A percentile compares a stretch with the other conserved stretches of the same genome.
phyloP scores from a whole-genome alignment of 2,797 vertebrate species.

The Cottoperca gobio region DNA sequence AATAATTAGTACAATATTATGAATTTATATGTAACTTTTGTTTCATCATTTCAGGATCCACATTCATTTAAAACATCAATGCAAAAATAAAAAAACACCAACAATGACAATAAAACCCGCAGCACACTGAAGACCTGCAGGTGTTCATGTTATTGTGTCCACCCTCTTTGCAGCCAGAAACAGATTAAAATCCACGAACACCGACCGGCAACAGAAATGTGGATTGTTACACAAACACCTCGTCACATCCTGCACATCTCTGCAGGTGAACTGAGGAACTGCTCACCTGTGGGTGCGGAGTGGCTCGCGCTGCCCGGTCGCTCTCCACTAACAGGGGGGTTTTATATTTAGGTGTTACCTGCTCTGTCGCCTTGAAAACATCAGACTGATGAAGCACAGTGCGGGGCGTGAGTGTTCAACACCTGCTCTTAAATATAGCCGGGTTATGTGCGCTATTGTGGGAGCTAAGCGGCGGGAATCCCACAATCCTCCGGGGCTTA shows the following conservation, averaged over 20 bases:
- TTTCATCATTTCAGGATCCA: background rate
- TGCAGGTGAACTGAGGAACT: background rate
- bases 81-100: background rate
- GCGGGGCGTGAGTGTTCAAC: conserved; percentile 25
- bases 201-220: no score
- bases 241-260: background rate
- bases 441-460: conserved; percentile 55
- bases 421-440: conserved; percentile 64
- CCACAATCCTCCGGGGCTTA: conserved; percentile 48
- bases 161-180: no score
- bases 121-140: no score
- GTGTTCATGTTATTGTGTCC: no score
- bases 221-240: background rate
- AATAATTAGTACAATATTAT: no score
- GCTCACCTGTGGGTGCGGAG: conserved; percentile 60
- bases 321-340: conserved; percentile 50
- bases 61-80: background rate
- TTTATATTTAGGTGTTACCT: conserved; percentile 89
- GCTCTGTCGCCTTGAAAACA: conserved; percentile 46
- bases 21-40: no score
- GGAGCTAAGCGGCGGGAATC: conserved; percentile 62
- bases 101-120: background rate
- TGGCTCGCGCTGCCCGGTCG: conserved; percentile 12
- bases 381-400: background rate
- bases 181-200: no score